Base-by-base conservation (phyloP, 1,140 invertebrate species). In the Zelostemma sp. region DNA sequence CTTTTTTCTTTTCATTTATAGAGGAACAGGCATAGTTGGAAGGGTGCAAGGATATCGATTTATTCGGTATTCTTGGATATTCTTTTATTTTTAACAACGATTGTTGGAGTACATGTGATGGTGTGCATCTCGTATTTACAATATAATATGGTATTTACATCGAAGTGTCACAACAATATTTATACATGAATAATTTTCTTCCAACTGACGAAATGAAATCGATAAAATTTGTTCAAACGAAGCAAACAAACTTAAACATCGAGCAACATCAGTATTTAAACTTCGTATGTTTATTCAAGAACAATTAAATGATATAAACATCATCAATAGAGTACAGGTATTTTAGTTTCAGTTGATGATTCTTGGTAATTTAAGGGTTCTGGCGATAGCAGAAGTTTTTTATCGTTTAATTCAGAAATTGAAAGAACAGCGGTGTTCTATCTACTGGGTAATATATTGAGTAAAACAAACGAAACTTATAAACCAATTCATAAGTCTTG, bases 31-130 rank as follows among this genome's bases (percentile, higher is more conserved):
- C n/a, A n/a, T n/a, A n/a, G n/a, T n/a, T n/a, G n/a, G n/a, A n/a
- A n/a, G n/a, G n/a, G n/a, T n/a, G n/a, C n/a, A n/a, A n/a, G n/a
- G n/a, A n/a, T n/a, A n/a, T n/a, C n/a, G n/a, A n/a, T n/a, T n/a
- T n/a, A n/a, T n/a, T 28, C 25, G 25, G 25, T 3, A 4, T 28
- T 56, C 57, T 28, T 53, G 57, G 56, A 69, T 69, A 73, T 77
- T 79, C 61, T 78, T 81, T 84, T 81, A 83, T 81, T 83, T 65
- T 81, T 82, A 84, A 84, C 81, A 84, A 82, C 72, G 68, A 80
- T 73, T 75, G 3, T 74, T 60, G 41, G 66, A 66, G 33, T 80
- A 80, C 75, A 78, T 82, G 81, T 21, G 54, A 53, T 43, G 41
- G 8, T 8, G 25, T 53, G 33, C 74, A 80, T 67, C 79, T 72